phyloP scores from a whole-genome alignment of 2,888 invertebrate species.

The Cephonodes hylas region DNA sequence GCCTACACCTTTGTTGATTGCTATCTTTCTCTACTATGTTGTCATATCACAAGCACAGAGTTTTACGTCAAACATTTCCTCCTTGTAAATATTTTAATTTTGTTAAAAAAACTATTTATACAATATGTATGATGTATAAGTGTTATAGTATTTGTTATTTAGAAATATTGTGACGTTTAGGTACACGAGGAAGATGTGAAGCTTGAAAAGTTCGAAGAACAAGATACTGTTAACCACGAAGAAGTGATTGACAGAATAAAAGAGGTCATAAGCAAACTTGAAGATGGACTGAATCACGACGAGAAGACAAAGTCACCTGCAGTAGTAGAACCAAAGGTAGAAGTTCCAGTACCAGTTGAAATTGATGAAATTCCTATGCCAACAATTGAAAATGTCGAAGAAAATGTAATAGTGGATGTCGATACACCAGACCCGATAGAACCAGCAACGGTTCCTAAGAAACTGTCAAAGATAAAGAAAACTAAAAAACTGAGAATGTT shows the following conservation, averaged over 20 bases:
- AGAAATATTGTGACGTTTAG: slow-evolving; percentile 35
- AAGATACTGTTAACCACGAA: slow-evolving; percentile 54
- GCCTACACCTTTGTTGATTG: too few relatives aligned
- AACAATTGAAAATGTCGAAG: slow-evolving; percentile 3
- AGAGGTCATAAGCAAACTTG: slow-evolving; percentile 67
- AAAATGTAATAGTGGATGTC: not conserved
- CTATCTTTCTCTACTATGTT: too few relatives aligned
- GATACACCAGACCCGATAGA: not conserved
- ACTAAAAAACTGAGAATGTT: slow-evolving; percentile 50
- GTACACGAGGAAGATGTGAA: slow-evolving; percentile 57
- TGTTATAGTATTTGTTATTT: too few relatives aligned
- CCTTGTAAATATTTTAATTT: too few relatives aligned
- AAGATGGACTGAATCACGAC: slow-evolving; percentile 52
- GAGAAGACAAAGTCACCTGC: slow-evolving; percentile 24
- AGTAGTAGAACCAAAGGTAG: slow-evolving; percentile 19
- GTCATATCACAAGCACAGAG: too few relatives aligned
- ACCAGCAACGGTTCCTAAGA: slow-evolving; percentile 30
- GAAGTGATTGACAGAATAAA: slow-evolving; percentile 68
- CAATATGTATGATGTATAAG: too few relatives aligned
- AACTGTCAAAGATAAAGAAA: slow-evolving; percentile 54
- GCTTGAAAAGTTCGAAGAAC: slow-evolving; percentile 62
- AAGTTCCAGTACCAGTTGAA: slow-evolving; percentile 15
- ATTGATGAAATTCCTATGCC: slow-evolving; percentile 13
- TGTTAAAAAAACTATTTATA: too few relatives aligned
- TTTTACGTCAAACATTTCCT: too few relatives aligned